These are phyloP conservation scores for Prosopocoilus inquinatus DNA, from an alignment of 2,888 invertebrate genomes.

Conservation along the genomic window DNA sequence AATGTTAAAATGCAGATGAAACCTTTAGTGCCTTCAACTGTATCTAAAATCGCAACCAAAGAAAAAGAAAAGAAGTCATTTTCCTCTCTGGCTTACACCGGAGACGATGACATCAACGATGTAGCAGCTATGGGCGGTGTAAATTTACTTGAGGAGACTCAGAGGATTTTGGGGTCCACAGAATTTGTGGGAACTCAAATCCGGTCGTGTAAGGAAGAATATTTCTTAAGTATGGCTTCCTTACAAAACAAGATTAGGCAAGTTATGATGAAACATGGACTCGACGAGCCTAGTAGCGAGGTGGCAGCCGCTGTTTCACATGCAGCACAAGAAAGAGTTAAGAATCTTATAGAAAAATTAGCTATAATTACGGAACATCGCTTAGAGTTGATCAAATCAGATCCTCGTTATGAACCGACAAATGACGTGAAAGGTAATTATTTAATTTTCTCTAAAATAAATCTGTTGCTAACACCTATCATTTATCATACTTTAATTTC, in stretches of 20 bases:
- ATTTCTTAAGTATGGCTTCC: constrained; percentile 74
- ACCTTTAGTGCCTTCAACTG: constrained; percentile 56
- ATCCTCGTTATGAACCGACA: constrained; percentile 79
- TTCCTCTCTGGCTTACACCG: constrained; percentile 57
- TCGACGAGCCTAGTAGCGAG: constrained; percentile 81
- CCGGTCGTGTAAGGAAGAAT: constrained; percentile 90
- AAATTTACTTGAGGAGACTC: constrained; percentile 93
- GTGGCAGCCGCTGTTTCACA: constrained; percentile 90
- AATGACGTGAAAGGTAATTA: constrained; percentile 62
- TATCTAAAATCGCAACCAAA: constrained; percentile 59
- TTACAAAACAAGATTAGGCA: constrained; percentile 76
- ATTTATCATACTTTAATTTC: neutral
- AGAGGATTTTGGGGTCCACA: constrained; percentile 84
- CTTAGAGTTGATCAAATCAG: constrained; percentile 87
- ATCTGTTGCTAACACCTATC: no score
- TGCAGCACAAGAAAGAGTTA: constrained; percentile 90
- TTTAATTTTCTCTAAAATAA: no score
- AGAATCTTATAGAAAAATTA: constrained; percentile 86
- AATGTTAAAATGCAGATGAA: constrained; percentile 52
- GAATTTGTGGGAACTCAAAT: constrained; percentile 76
- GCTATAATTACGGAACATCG: constrained; percentile 93
- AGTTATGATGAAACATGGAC: constrained; percentile 70
- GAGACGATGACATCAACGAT: constrained; percentile 97
- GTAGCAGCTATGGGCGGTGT: constrained; percentile 99
- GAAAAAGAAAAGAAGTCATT: constrained; percentile 77